These are phyloP conservation scores for Drosophila crucigera DNA, from an alignment of 2,888 invertebrate species.

Conservation along the genomic window DNA sequence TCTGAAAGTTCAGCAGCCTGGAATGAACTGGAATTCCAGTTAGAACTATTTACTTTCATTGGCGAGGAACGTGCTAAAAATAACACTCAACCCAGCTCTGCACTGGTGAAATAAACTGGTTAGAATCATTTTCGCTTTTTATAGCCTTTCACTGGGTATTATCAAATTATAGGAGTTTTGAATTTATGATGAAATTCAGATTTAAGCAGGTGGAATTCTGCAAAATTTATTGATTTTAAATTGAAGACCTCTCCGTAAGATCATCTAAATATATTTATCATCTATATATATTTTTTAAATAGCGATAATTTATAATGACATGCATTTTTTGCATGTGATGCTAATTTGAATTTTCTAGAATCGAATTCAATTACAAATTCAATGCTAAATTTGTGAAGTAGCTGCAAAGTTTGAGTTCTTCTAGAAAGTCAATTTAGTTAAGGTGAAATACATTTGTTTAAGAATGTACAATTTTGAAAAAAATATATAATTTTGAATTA, in stretches of 20 bases:
- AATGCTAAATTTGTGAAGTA: neutral
- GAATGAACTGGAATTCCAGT: neutral
- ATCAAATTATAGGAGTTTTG: neutral
- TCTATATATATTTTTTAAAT: too few relatives aligned
- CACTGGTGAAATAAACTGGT: neutral
- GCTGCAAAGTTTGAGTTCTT: neutral
- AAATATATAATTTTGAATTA: neutral
- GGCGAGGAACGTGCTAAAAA: neutral
- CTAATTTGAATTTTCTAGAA: neutral
- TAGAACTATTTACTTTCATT: slow-evolving; percentile 13
- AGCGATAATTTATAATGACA: neutral
- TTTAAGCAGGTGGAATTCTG: neutral
- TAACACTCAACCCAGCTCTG: neutral
- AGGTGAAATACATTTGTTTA: neutral
- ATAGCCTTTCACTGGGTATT: neutral
- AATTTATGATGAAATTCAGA: neutral
- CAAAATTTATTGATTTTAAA: neutral
- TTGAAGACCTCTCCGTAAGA: neutral
- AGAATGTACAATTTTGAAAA: neutral
- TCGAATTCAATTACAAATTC: neutral
- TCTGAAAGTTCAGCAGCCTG: neutral
- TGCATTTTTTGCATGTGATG: too few relatives aligned
- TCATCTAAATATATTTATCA: neutral
- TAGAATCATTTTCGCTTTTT: neutral
- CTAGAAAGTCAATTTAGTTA: neutral